Conservation (phyloP, 1,140 invertebrate species). For the Zaprionus tsacasi region DNA sequence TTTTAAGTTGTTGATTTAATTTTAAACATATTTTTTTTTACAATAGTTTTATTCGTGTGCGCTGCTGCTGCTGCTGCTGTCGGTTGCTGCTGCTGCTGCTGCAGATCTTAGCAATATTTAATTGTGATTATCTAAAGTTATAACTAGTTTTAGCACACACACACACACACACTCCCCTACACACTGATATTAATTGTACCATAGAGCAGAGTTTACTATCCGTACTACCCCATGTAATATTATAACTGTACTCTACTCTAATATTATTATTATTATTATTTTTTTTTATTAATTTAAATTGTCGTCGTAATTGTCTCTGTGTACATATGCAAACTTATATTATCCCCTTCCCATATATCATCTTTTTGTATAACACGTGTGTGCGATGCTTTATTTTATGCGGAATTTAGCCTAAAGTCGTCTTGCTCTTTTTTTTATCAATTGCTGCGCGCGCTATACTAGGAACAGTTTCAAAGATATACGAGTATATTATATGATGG, state of each 20-base stretch:
- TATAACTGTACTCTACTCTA: slow-evolving; percentile 3
- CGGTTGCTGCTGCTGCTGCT: slow-evolving; percentile 47
- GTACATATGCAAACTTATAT: slow-evolving; percentile 37
- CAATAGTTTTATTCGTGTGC: slow-evolving; percentile 65
- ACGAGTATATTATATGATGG: slow-evolving; percentile 21
- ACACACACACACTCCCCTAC: not conserved
- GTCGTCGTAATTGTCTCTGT: slow-evolving; percentile 52
- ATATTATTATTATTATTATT: slow-evolving; percentile 1
- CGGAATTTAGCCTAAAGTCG: not conserved
- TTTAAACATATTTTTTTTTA: slow-evolving; percentile 66
- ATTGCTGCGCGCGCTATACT: slow-evolving; percentile 6
- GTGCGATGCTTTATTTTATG: not conserved
- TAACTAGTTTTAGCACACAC: slow-evolving; percentile 47
- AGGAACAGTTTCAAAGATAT: slow-evolving; percentile 51
- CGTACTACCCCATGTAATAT: not conserved
- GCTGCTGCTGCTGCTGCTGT: slow-evolving; percentile 22
- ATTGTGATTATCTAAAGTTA: slow-evolving; percentile 75
- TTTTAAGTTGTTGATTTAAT: slow-evolving; percentile 82
- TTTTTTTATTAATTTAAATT: slow-evolving; percentile 37
- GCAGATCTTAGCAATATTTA: slow-evolving; percentile 70
- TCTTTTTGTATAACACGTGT: not conserved
- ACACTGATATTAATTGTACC: slow-evolving; percentile 11
- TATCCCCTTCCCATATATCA: not conserved
- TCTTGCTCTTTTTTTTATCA: not conserved
- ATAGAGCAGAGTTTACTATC: slow-evolving; percentile 16